Evolutionary conservation across 2,113 vertebrate genomes (phyloP), one percentile per base, ranked within the genome.

Genomic region (Eretmochelys imbricata): DNA sequence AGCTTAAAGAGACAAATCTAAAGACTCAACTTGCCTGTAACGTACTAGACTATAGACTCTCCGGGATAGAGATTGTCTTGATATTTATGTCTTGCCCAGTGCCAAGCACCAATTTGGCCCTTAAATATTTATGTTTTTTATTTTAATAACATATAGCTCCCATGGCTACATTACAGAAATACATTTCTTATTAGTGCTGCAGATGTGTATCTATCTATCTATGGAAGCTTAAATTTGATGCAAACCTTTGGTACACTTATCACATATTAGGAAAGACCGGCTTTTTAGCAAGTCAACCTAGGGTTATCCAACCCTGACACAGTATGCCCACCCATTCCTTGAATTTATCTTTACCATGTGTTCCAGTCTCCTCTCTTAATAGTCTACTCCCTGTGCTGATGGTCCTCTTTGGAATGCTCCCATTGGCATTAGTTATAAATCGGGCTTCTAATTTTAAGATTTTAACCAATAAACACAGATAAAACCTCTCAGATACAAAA

Each of bases 1-100:
- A 87, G 62, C 42, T 49, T 0, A 89, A 8, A 11, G 86, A 53
- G 76, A 51, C 10, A 87, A 2, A 85, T 31, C 8, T 31, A 89
- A 48, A 88, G 25, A 86, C 75, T 80, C 81, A 79, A 65, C 20
- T 86, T 46, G 3, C 38, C 78, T 78, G 29, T 88, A 80, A 55
- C 8, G 72, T 0, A 78, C 5, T 81, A 80, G 3, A 27, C 55
- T 57, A 11, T 29, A 10, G 53, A 79, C 87, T 90, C 42, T 85
- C 25, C 0, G 2, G 50, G 13, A 5, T 20, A 54, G 0, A 84
- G 5, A 24, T 5, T 55, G 31, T 1, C 2, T 16, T 8, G 55
- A 82, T 78, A 11, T 25, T 35, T 85, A 87, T 20, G 27, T 10
- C 24, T 88, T 42, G 89, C 82, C 50, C 1, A 79, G 31, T 85